Evolutionary conservation across 2,797 vertebrate genomes (phyloP).

Genomic region (Heteromormyrus szaboi): DNA sequence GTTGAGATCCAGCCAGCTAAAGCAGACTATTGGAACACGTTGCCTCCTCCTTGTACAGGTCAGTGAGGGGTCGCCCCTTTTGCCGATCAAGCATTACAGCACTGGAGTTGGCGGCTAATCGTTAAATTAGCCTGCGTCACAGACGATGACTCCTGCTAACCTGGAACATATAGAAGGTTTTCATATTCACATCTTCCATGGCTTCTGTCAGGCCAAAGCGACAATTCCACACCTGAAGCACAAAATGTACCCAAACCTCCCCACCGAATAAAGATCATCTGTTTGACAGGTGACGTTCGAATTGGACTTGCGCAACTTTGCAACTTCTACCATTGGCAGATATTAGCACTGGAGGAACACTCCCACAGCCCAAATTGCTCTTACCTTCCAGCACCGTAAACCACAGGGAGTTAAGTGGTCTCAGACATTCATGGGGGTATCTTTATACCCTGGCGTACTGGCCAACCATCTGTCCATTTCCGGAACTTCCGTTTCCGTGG

Average conservation of each 20-base stretch:
- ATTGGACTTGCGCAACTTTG: not conserved
- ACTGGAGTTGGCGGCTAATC: slow-evolving; percentile 56
- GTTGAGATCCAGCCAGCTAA: slow-evolving; percentile 71
- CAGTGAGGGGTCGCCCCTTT: slow-evolving; percentile 70
- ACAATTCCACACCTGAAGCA: not conserved
- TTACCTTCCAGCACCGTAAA: not conserved
- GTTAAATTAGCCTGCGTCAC: slow-evolving; percentile 52
- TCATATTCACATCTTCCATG: not conserved
- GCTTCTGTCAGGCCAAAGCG: not conserved
- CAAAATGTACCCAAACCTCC: not conserved
- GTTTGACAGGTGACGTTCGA: not conserved
- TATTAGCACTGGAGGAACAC: not conserved
- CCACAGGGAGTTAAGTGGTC: not conserved
- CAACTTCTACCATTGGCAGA: not conserved
- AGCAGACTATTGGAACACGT: slow-evolving; percentile 78
- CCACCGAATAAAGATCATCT: not conserved
- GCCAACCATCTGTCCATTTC: not conserved
- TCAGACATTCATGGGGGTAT: not conserved
- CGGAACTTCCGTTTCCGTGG: not conserved
- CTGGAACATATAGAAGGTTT: slow-evolving; percentile 28
- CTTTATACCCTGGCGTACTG: not conserved
- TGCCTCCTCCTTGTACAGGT: slow-evolving; percentile 73
- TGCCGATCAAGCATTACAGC: slow-evolving; percentile 62
- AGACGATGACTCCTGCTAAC: slow-evolving; percentile 65
- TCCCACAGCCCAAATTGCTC: not conserved